phyloP scores from a whole-genome alignment of 2,113 vertebrate species.

The Takifugu bimaculatus region DNA sequence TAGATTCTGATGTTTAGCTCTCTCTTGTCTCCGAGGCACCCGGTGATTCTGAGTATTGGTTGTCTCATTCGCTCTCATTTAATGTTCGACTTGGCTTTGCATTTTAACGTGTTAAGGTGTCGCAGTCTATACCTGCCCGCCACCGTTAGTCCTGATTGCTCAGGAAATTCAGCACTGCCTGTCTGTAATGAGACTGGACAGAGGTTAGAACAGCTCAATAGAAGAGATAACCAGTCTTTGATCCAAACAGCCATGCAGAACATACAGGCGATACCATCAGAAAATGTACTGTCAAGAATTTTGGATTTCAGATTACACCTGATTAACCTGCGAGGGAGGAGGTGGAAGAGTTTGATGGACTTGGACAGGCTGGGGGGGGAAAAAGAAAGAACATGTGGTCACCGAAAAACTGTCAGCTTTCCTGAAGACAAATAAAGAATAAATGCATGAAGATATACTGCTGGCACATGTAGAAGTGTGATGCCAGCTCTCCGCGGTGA shows the following conservation, averaged over 20 bases:
- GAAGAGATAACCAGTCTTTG: slow-evolving; percentile 87
- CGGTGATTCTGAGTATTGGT: slow-evolving; percentile 23
- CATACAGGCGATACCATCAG: slow-evolving; percentile 69
- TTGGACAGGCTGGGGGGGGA: slow-evolving; percentile 26
- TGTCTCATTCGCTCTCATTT: slow-evolving; percentile 49
- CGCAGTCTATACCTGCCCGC: slow-evolving; percentile 72
- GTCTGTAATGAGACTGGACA: slow-evolving; percentile 88
- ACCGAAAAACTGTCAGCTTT: slow-evolving; percentile 24
- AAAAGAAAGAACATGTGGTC: slow-evolving; percentile 22
- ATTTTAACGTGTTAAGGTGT: slow-evolving; percentile 67
- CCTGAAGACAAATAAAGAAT: slow-evolving; percentile 6
- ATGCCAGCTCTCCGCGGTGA: slow-evolving; percentile 33
- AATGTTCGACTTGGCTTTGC: slow-evolving; percentile 65
- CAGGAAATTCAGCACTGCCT: slow-evolving; percentile 78
- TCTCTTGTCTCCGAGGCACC: background rate
- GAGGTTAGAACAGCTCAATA: slow-evolving; percentile 96
- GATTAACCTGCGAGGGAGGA: slow-evolving; percentile 77
- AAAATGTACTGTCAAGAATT: slow-evolving; percentile 87
- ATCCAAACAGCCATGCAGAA: slow-evolving; percentile 87
- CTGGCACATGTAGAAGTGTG: slow-evolving; percentile 27
- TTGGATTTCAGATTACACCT: slow-evolving; percentile 84
- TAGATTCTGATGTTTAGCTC: too few species aligned
- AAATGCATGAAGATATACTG: slow-evolving; percentile 2
- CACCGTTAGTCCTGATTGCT: slow-evolving; percentile 80
- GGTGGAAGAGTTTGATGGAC: slow-evolving; percentile 53